These are phyloP conservation scores for Dasyprocta punctata DNA, from an alignment of 2,113 vertebrate species.

Conservation along the genomic window DNA sequence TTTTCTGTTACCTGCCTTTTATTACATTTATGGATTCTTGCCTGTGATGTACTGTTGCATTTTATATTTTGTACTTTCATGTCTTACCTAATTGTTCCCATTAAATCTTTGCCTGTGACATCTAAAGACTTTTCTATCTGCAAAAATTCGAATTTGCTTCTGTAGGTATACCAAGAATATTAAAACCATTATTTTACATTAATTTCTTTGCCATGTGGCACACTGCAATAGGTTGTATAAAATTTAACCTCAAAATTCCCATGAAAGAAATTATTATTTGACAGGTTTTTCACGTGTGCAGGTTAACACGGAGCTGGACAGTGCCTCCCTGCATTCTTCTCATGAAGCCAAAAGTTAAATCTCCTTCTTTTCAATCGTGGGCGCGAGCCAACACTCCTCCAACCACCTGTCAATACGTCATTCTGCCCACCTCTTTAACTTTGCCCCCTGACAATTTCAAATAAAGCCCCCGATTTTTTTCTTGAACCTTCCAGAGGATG, in stretches of 20 bases:
- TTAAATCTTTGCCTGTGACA: neutral
- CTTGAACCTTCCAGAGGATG: no score
- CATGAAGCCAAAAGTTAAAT: no score
- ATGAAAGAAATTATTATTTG: neutral
- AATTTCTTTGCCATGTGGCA: neutral
- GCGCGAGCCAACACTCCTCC: no score
- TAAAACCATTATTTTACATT: neutral
- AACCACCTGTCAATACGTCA: no score
- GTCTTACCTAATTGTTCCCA: neutral
- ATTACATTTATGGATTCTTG: neutral
- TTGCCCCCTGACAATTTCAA: no score
- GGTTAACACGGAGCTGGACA: no score
- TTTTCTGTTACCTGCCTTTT: neutral
- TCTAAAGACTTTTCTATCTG: neutral
- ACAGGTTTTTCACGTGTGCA: no score
- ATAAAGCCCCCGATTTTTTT: no score
- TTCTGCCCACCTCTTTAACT: no score
- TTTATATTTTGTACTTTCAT: neutral
- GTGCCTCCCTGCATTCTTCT: no score
- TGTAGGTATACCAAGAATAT: neutral
- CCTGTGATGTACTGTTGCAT: neutral
- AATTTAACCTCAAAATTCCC: neutral
- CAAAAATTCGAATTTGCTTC: neutral
- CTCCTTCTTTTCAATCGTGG: no score
- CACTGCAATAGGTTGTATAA: neutral